Base-by-base conservation (phyloP, 1,140 invertebrate species). In the Drosophila biarmipes region DNA sequence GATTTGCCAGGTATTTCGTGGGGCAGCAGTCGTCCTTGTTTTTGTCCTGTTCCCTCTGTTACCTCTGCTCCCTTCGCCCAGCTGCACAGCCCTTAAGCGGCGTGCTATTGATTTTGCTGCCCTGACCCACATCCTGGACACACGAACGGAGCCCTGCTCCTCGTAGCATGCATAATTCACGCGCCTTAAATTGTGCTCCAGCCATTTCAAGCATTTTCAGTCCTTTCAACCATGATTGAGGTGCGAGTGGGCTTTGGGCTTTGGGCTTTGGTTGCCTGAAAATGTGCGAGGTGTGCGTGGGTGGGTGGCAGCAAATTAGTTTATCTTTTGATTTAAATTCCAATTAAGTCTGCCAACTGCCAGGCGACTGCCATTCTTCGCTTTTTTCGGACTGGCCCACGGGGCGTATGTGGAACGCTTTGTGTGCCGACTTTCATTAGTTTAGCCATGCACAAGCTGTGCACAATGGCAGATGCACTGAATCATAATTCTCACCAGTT, bases 81-180 rank as follows among this genome's bases (percentile, higher is more conserved):
- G n/a, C n/a, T n/a, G n/a, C 7, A 0, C 12, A 46, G 35, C 5
- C 35, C 40, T 42, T 24, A 31, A 53, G 11, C 58, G 6, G 58
- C 3, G 17, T 38, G 61, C 54, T 78, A 86, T 86, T 86, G 82
- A 86, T 89, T 87, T 86, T 81, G 74, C 61, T 67, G 29, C 57
- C 71, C 52, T 86, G 82, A 86, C 82, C 81, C 74, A 82, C 75
- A 78, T 86, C 58, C 62, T 17, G 48, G 40, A 62, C 51, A 45
- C 46, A 58, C 37, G 24, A 42, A 29, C 29, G 27, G n/a, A 37
- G 15, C 42, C n/a, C 38, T 34, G 49, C 34, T 48, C 24, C 56
- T 24, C 38, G 40, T 63, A 17, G 62, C 69, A 89, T 87, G 75
- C 75, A 87, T 87, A 76, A 87, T 82, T 89, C 58, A 87, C 27